Percentiles rank a stretch among this genome's conserved stretches.
Conservation (phyloP, 1,140 invertebrate genomes). For the Drosophila azteca region DNA sequence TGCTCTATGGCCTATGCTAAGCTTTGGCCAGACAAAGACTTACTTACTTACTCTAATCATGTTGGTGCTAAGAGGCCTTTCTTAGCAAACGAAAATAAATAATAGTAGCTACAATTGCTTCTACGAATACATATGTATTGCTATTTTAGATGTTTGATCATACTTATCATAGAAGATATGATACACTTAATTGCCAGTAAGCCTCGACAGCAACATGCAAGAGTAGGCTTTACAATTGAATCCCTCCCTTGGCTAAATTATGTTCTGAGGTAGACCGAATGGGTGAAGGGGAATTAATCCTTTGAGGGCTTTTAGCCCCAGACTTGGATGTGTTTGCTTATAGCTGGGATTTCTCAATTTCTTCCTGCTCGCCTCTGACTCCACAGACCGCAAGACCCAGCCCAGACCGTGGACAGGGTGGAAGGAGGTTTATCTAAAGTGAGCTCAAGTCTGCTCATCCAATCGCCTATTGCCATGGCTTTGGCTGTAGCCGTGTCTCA, state of each 20-base stretch:
- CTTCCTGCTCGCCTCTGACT: neutral
- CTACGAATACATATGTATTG: too few species aligned
- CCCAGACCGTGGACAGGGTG: neutral
- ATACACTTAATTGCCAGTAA: too few species aligned
- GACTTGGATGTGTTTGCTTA: neutral
- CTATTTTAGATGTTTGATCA: too few species aligned
- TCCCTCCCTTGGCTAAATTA: too few species aligned
- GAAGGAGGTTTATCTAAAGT: neutral
- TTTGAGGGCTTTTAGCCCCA: neutral
- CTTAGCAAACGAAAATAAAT: too few species aligned
- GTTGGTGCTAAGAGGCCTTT: too few species aligned
- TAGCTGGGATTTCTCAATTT: neutral
- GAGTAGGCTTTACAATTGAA: too few species aligned
- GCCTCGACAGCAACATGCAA: too few species aligned
- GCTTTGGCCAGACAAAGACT: too few species aligned
- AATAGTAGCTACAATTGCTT: too few species aligned
- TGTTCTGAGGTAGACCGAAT: neutral
- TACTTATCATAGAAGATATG: too few species aligned
- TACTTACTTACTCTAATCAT: too few species aligned
- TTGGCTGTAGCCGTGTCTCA: constrained; percentile 12
- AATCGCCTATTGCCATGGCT: constrained; percentile 40
- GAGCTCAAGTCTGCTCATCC: constrained; percentile 34
- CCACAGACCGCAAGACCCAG: neutral
- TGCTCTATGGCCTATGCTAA: neutral
- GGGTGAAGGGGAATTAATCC: neutral